Evolutionary conservation across 2,888 invertebrate genomes (phyloP), one percentile per base, ranked within the genome.

Genomic region (Alviniconcha strummeri): DNA sequence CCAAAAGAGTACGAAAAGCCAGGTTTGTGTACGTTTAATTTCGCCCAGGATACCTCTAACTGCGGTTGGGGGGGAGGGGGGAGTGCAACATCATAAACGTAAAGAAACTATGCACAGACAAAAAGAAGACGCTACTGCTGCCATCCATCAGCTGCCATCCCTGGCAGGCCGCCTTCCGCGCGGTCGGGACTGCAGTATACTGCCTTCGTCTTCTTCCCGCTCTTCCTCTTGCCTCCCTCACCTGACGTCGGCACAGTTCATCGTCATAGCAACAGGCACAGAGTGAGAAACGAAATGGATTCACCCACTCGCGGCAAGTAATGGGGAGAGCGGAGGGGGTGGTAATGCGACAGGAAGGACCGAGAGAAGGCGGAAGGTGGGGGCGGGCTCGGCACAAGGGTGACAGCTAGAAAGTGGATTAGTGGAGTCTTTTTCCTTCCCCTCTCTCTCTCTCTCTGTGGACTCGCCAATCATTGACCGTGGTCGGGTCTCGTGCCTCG

Each of bases 191-290:
- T 36, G 3, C 36, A 36, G 36, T 36, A 36, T 36, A 36, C 36
- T 36, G 36, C 36, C 36, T 36, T 17, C n/a, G 69, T n/a, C 19
- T 19, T 17, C 55, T 54, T 55, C 75, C 9, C 57, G 36, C 56
- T 19, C 55, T 52, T 54, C 75, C 52, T 52, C 36, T 75, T 17
- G 13, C 52, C 52, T 17, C 17, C 52, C 72, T 72, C 17, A n/a
- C 52, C 72, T 72, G 19, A n/a, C 8, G 8, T 36, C 17, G 19
- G 19, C 19, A 15, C 60, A 60, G 60, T 19, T 17, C n/a, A 71
- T 71, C 71, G 19, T 17, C 71, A 71, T 71, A 71, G 71, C 71
- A 71, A 71, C 71, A 71, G 71, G 13, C 71, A 17, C 71, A 71
- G n/a, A 19, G 71, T 71, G 71, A 15, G 71, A 71, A 71, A n/a